Evolutionary conservation across 53 echinoderm and acorn worm genomes (phyloP).

Genomic region (Stichopus horrens): DNA sequence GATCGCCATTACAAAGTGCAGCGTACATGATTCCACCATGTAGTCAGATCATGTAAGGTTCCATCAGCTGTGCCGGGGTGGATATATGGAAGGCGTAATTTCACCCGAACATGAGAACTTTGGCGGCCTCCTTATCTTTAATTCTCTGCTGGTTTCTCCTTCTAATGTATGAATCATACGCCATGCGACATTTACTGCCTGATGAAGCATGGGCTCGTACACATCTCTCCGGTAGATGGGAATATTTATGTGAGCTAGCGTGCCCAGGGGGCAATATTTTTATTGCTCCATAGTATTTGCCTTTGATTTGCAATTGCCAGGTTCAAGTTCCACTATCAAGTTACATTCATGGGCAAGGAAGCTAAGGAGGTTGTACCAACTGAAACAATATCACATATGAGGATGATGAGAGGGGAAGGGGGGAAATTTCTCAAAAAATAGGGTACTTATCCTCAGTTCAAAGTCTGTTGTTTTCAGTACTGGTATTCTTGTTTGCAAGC

Average conservation of each 20-base stretch:
- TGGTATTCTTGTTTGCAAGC: too few relatives aligned
- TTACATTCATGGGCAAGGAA: background rate
- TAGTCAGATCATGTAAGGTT: too few relatives aligned
- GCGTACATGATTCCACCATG: too few relatives aligned
- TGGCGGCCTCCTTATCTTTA: background rate
- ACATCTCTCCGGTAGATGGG: background rate
- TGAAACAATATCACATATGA: background rate
- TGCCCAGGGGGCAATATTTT: conserved; percentile 31
- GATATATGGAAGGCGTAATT: background rate
- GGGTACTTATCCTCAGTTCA: too few relatives aligned
- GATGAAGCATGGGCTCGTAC: conserved; percentile 19
- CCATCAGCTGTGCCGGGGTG: background rate
- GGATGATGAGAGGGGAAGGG: too few relatives aligned
- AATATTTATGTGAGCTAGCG: conserved; percentile 28
- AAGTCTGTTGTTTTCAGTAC: too few relatives aligned
- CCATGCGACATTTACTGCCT: conserved; percentile 37
- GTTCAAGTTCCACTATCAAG: background rate
- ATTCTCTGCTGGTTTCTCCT: conserved; percentile 4
- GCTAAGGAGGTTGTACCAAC: background rate
- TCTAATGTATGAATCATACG: conserved; percentile 29
- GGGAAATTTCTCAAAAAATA: too few relatives aligned
- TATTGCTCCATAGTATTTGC: conserved; percentile 30
- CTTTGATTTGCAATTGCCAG: conserved; percentile 9
- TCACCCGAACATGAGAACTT: background rate
- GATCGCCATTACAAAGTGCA: too few relatives aligned